Conservation (phyloP, 1,140 invertebrate genomes). For the Chionoecetes opilio region DNA sequence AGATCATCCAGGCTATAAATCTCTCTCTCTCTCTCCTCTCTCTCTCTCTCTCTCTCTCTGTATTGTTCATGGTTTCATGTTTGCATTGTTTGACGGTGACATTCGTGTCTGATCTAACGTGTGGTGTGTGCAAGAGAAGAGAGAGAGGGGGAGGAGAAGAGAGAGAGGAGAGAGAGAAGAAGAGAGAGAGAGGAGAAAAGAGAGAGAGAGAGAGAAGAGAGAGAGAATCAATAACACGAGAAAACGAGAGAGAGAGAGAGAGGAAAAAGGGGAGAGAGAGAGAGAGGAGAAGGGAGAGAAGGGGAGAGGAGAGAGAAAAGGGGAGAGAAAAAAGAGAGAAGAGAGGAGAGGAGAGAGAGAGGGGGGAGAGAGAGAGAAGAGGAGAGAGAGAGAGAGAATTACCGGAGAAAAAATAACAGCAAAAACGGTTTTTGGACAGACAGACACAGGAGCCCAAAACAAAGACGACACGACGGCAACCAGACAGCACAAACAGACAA, state of each 20-base stretch:
- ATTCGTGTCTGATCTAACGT: too few relatives aligned
- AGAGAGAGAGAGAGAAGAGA: slow-evolving; percentile 23
- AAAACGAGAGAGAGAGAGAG: background rate
- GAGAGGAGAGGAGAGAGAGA: background rate
- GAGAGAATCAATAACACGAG: background rate
- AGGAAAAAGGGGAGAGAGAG: background rate
- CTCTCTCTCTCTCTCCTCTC: slow-evolving; percentile 15
- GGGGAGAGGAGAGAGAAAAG: background rate
- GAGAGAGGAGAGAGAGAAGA: background rate
- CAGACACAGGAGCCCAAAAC: too few relatives aligned
- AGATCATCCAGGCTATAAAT: background rate
- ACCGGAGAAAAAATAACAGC: too few relatives aligned
- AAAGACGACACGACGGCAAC: too few relatives aligned
- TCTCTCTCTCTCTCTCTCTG: background rate
- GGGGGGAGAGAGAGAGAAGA: background rate
- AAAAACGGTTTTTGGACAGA: too few relatives aligned
- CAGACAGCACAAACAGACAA: too few relatives aligned
- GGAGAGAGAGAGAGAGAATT: background rate
- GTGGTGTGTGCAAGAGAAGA: background rate
- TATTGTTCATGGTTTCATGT: background rate
- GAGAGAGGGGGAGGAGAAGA: background rate
- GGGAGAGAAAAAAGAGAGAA: background rate
- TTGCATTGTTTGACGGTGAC: too few relatives aligned
- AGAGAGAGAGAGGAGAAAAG: background rate
- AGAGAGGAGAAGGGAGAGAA: background rate